These are phyloP conservation scores for Onychomys torridus DNA, from an alignment of 2,797 vertebrate genomes.

Conservation along the genomic window DNA sequence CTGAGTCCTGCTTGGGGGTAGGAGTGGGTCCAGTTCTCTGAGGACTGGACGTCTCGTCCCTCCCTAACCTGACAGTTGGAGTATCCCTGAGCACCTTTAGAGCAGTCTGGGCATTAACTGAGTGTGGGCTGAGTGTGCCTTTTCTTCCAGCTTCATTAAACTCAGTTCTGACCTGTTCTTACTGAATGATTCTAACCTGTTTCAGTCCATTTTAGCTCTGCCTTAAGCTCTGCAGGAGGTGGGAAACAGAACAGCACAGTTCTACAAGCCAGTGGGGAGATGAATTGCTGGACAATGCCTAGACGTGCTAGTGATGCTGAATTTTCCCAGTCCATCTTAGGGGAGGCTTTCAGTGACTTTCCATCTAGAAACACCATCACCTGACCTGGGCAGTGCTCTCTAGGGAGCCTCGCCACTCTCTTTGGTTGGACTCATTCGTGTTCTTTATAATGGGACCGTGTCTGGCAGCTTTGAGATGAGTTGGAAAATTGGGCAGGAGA, in stretches of 20 bases:
- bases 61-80: not conserved
- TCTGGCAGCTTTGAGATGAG: not conserved
- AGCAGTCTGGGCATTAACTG: not conserved
- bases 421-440: fast-evolving
- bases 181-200: not conserved
- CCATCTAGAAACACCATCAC: not conserved
- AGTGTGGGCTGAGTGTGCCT: not conserved
- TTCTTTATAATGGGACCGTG: not conserved
- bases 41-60: not conserved
- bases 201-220: not conserved
- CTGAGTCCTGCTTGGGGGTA: not conserved
- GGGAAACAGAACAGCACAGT: not conserved
- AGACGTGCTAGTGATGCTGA: not conserved
- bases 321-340: not conserved
- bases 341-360: not conserved
- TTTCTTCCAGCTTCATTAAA: not conserved
- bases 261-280: not conserved
- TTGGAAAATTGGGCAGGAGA: not conserved
- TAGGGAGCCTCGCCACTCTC: fast-evolving
- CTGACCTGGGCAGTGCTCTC: fast-evolving
- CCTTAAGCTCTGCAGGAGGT: not conserved
- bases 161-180: not conserved
- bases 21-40: not conserved
- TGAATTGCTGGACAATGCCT: not conserved
- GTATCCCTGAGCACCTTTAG: not conserved